phyloP scores from a whole-genome alignment of 2,797 vertebrate genomes.

The Coregonus sp. region DNA sequence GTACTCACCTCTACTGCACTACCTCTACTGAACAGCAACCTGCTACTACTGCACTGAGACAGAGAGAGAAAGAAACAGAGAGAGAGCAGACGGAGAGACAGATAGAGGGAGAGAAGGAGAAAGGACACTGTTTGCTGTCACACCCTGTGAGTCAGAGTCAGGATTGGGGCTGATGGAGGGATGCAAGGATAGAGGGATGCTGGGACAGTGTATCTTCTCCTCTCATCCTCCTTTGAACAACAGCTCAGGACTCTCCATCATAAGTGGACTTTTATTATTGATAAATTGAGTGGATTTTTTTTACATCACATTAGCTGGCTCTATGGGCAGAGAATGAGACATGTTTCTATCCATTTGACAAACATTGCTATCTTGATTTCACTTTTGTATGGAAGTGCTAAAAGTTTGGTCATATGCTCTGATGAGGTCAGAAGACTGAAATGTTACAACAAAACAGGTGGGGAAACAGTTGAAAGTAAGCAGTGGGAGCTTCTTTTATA shows the following conservation, averaged over 20 bases:
- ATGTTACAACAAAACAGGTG: not conserved
- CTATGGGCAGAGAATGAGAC: not conserved
- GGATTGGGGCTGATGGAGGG: not conserved
- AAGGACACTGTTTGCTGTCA: not conserved
- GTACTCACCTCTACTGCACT: conserved; percentile 31
- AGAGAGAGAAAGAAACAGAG: not conserved
- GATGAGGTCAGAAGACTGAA: not conserved
- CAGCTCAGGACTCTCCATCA: conserved; percentile 1
- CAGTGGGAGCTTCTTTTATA: not conserved
- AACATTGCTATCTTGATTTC: not conserved
- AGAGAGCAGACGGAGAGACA: not conserved
- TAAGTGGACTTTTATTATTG: not conserved
- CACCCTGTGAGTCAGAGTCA: not conserved
- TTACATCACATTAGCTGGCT: not conserved
- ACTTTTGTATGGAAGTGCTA: not conserved
- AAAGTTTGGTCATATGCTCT: too few relatives aligned
- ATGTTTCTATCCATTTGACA: not conserved
- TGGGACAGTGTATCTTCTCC: not conserved
- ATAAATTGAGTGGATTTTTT: conserved; percentile 13
- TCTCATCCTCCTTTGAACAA: not conserved
- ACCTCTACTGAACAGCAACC: conserved; percentile 46
- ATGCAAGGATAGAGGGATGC: not conserved
- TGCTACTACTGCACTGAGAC: conserved; percentile 38
- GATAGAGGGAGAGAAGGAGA: not conserved
- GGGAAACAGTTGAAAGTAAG: not conserved